phyloP scores from a whole-genome alignment of 2,888 invertebrate species.

The Rutpela maculata region DNA sequence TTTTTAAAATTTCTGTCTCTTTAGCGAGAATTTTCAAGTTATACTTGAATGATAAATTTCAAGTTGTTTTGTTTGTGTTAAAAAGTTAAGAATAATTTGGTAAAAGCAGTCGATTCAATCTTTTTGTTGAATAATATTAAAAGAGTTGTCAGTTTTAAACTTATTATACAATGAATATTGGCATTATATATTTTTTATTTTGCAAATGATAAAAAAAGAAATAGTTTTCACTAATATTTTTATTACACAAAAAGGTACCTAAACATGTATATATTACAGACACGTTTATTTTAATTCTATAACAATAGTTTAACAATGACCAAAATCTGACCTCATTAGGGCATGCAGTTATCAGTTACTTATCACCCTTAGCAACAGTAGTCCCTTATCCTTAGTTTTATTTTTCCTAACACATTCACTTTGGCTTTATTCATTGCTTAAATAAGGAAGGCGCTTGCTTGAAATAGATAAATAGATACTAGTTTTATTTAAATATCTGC shows the following conservation, averaged over 20 bases:
- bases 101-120: no score
- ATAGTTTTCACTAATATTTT: no score
- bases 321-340: not conserved
- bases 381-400: not conserved
- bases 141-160: no score
- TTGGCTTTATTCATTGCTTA: not conserved
- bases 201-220: no score
- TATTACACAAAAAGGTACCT: constrained; percentile 15
- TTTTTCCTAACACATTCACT: not conserved
- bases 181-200: no score
- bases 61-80: no score
- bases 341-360: not conserved
- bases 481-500: not conserved
- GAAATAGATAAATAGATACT: not conserved
- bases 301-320: constrained; percentile 10
- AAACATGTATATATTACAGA: not conserved
- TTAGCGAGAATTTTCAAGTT: no score
- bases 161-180: no score
- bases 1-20: no score
- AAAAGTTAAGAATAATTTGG: no score
- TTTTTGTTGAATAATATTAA: no score
- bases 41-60: no score
- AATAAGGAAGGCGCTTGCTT: not conserved
- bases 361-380: not conserved
- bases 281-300: not conserved